Percentiles rank a stretch among this genome's conserved stretches.
These are phyloP conservation scores for Drosophila mimetica DNA, from an alignment of 2,888 invertebrate species.

Conservation along the genomic window DNA sequence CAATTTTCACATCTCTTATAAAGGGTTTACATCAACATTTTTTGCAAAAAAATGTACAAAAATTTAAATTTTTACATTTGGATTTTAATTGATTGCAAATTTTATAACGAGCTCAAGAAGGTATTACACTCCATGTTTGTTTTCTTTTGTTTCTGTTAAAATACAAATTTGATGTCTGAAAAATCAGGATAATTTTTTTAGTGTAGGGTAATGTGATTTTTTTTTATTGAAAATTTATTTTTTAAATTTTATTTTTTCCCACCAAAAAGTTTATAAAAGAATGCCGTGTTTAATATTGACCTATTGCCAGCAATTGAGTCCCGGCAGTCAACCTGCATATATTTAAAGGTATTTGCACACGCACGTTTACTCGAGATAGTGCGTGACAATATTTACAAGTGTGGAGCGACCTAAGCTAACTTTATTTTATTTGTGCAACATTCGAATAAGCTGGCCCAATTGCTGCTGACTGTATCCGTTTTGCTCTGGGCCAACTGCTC, in stretches of 20 bases:
- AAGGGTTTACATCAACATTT: no score
- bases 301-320: neutral
- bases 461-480: neutral
- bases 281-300: neutral
- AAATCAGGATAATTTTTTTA: no score
- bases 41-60: no score
- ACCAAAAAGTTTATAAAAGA: neutral
- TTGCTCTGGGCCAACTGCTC: neutral
- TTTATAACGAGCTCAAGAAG: no score
- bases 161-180: no score
- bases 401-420: conserved; percentile 59
- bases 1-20: no score
- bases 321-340: neutral
- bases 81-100: no score
- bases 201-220: no score
- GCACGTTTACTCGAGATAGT: conserved; percentile 1
- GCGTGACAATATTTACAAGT: conserved; percentile 72
- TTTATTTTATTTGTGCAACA: conserved; percentile 67
- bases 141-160: no score
- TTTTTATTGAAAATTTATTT: no score
- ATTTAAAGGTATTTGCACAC: neutral
- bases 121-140: no score
- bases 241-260: no score
- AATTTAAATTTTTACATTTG: neutral
- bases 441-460: conserved; percentile 29